Base-by-base conservation (phyloP, 2,888 invertebrate species). In the Himalopsyche anomala region DNA sequence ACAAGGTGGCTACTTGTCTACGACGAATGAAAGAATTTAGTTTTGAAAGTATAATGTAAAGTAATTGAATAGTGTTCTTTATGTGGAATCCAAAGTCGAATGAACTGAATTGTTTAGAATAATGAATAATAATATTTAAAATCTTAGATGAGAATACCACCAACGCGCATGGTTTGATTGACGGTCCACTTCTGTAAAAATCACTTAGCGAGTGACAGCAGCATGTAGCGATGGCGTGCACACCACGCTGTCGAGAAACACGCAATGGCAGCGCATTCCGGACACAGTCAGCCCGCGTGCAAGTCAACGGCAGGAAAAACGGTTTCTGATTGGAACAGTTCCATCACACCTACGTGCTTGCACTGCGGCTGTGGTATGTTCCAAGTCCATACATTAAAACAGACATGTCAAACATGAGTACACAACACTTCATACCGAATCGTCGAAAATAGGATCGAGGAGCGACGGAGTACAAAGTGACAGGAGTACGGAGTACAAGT, bases 281-380 rank as follows among this genome's bases (percentile, higher is more conserved):
- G 62, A 28, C 19, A 15, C 62, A 62, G 19, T 19, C 62, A 9
- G 19, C 28, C n/a, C 0, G 19, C 62, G 5, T 8, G n/a, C 28
- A 62, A 19, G 19, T 62, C 62, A 19, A 62, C 28, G 62, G 62
- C 62, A 62, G 62, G 28, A 62, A 62, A 62, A 62, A 62, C 62
- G n/a, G 62, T 62, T 19, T 19, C 62, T 19, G 62, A 62, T 62
- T 62, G 8, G 28, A 62, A 62, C 62, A 9, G 62, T 62, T 62
- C 62, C 28, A 28, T 19, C 19, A 62, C 62, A 62, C 62, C 62
- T 62, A 62, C 62, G 62, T 62, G 62, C 11, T 62, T n/a, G 11
- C 19, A 28, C 19, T n/a, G 9, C 6, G 8, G 8, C 8, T 62
- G 6, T 5, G 0, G 2, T 2, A 8, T 19, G 62, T 62, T 19